Base-by-base conservation (phyloP, 2,888 invertebrate genomes). In the Bibio marci region DNA sequence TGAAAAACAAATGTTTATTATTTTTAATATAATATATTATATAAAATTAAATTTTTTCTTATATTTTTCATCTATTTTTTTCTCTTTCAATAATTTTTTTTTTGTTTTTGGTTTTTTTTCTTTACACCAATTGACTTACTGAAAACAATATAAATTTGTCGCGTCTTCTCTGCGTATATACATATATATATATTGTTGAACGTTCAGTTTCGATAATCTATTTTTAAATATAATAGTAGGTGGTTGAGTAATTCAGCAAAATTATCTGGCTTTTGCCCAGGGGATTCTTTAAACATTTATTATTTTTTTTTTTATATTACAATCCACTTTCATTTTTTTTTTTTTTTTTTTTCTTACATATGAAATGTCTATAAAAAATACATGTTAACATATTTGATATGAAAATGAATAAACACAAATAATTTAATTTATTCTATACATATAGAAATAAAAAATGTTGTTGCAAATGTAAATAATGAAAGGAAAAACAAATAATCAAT, bases 191-290 rank as follows among this genome's bases (percentile, higher is more conserved):
- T n/a, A n/a, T n/a, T n/a, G n/a, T n/a, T n/a, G n/a, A n/a, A n/a
- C n/a, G n/a, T n/a, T n/a, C n/a, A n/a, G n/a, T n/a, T n/a, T n/a
- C n/a, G n/a, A n/a, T 14, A 3, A 17, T 14, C 32, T 38, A 39
- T 40, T 43, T 43, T 43, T 40, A 25, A 19, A 39, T 27, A 12
- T 18, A 32, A 32, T 37, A 30, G 39, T 39, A 38, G 39, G 33
- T 31, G 39, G 30, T 40, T 39, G 19, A 15, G 15, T 32, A 14
- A 32, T n/a, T 14, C 32, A 32, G 32, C 17, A 14, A 32, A 35
- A 18, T 35, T 39, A 35, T 32, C 37, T 40, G 33, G 42, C 39
- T 22, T 35, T 30, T 38, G 33, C 37, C 37, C 37, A 40, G 38
- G 43, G 41, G 27, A 25, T 26, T 31, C 25, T 25, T 33, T 25